Conservation (phyloP, 2,797 vertebrate species). For the Onychomys arenicola region DNA sequence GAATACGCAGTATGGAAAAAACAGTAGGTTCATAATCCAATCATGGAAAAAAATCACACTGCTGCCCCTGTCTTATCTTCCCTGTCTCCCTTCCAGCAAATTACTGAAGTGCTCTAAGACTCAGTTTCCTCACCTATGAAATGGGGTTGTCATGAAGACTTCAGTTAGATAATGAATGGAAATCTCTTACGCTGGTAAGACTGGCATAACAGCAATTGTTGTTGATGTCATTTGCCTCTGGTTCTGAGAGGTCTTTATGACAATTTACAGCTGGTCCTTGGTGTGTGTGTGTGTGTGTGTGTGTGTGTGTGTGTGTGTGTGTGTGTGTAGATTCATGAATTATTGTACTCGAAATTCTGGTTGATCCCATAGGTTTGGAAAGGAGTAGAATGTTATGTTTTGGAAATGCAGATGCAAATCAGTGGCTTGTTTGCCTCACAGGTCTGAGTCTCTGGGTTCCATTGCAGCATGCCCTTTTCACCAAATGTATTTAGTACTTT, state of each 20-base stretch:
- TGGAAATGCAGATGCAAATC: neutral
- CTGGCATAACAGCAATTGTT: neutral
- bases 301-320: neutral
- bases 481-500: constrained; percentile 9
- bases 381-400: neutral
- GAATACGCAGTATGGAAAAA: neutral
- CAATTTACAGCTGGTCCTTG: neutral
- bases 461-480: neutral
- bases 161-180: neutral
- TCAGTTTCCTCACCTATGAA: constrained; percentile 30
- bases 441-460: neutral
- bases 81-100: neutral
- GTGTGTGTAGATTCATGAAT: neutral
- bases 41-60: neutral
- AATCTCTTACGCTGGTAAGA: neutral
- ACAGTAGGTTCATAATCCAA: neutral
- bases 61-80: neutral
- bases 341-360: neutral
- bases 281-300: neutral
- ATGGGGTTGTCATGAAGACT: neutral
- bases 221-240: constrained; percentile 37
- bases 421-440: neutral
- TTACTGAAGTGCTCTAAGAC: neutral
- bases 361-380: constrained; percentile 27
- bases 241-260: neutral